phyloP scores from a whole-genome alignment of 2,797 vertebrate genomes.

The Oceanodroma leucorhoa region DNA sequence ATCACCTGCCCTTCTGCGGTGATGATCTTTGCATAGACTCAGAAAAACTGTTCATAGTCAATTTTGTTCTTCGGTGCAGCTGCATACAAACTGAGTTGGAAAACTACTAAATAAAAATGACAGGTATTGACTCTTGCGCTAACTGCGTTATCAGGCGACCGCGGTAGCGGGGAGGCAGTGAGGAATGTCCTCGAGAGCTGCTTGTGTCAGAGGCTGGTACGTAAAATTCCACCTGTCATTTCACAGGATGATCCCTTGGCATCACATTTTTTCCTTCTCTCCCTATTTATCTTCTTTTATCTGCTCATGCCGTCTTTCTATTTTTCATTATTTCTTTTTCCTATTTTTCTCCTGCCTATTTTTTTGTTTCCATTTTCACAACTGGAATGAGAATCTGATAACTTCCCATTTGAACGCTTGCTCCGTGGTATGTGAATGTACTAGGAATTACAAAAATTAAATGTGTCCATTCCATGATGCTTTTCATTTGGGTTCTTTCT shows the following conservation, averaged over 20 bases:
- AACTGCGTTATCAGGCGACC: rapidly evolving
- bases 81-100: background rate
- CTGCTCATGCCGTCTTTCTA: rapidly evolving
- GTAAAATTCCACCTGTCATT: background rate
- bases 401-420: background rate
- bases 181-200: rapidly evolving
- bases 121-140: rapidly evolving
- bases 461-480: background rate
- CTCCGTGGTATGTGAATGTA: background rate
- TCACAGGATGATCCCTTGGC: background rate
- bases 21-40: background rate
- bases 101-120: background rate
- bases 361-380: background rate
- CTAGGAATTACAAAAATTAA: background rate
- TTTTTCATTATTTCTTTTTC: background rate
- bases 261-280: background rate
- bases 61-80: background rate
- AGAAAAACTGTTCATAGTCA: background rate
- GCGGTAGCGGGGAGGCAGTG: background rate
- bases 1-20: background rate
- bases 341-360: background rate
- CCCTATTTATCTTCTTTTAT: background rate
- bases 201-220: rapidly evolving
- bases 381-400: background rate
- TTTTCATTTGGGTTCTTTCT: background rate